phyloP scores from a whole-genome alignment of 64 coral and sea anemone genomes.

The Dendronephthya gigantea region DNA sequence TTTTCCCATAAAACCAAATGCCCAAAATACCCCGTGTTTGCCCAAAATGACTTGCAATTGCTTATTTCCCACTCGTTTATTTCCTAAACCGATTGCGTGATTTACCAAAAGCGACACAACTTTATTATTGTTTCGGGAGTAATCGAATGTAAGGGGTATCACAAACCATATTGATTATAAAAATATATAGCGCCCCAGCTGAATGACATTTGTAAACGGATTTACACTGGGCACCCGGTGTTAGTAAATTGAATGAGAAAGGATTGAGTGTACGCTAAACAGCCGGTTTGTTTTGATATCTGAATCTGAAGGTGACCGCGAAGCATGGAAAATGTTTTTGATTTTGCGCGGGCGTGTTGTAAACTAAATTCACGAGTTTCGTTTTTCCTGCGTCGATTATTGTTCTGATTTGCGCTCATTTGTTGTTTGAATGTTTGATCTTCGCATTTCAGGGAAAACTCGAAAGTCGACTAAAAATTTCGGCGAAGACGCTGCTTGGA shows the following conservation, averaged over 20 bases:
- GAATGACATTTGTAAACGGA: conserved; percentile 3
- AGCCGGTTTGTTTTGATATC: conserved; percentile 5
- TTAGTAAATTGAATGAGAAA: not conserved
- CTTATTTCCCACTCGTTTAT: too few relatives aligned
- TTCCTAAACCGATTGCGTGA: too few relatives aligned
- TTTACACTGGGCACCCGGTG: not conserved
- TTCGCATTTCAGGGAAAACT: too few relatives aligned
- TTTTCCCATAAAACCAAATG: not conserved
- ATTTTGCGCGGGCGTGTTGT: not conserved
- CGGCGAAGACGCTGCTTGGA: too few relatives aligned
- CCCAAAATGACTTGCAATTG: too few relatives aligned
- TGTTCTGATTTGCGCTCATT: not conserved
- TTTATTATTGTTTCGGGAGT: too few relatives aligned
- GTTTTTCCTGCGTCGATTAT: not conserved
- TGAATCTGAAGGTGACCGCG: not conserved
- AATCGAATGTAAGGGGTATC: not conserved
- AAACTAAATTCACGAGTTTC: not conserved
- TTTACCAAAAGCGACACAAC: too few relatives aligned
- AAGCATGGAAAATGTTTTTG: not conserved
- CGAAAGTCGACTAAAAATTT: too few relatives aligned
- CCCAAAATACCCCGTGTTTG: too few relatives aligned
- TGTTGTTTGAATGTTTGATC: too few relatives aligned
- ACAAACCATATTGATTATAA: conserved; percentile 4
- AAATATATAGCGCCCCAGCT: not conserved
- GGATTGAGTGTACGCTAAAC: not conserved